Conservation (phyloP, 1,140 invertebrate genomes). For the Pseudomyrmex pallidus region DNA sequence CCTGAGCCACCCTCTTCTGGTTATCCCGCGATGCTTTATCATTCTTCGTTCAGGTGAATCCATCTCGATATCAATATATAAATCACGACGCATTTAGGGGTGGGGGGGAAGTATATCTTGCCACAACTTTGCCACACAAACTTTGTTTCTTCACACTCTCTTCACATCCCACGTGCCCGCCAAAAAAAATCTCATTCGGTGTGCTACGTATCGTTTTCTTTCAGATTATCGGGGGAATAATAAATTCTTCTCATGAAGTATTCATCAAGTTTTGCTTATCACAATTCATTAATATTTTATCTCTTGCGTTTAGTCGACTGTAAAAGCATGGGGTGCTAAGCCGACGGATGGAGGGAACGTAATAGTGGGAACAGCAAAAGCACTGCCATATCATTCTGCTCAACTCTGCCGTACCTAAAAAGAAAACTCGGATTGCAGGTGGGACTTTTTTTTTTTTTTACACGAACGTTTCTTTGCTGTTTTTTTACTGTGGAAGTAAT, state of each 20-base stretch:
- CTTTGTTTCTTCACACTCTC: too few species aligned
- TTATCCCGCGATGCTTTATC: constrained; percentile 58
- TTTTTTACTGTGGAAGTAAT: constrained; percentile 35
- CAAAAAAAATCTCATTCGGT: constrained; percentile 6
- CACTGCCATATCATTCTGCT: constrained; percentile 84
- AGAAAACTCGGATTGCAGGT: constrained; percentile 82
- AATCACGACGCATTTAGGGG: too few species aligned
- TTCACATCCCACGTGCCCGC: background rate
- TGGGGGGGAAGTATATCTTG: too few species aligned
- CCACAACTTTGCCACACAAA: too few species aligned
- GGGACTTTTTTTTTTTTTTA: constrained; percentile 50
- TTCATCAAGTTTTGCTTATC: too few species aligned
- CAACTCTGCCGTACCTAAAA: constrained; percentile 82
- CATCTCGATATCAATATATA: too few species aligned
- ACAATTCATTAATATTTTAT: constrained; percentile 23
- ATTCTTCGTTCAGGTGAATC: constrained; percentile 68
- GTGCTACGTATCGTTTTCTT: background rate
- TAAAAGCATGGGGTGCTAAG: constrained; percentile 77
- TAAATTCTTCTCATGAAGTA: too few species aligned
- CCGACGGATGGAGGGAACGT: constrained; percentile 84
- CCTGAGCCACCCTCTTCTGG: constrained; percentile 65
- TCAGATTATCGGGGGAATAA: background rate
- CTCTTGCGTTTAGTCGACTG: constrained; percentile 65
- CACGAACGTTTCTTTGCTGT: constrained; percentile 64
- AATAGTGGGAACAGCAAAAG: constrained; percentile 84